Evolutionary conservation across 2,797 vertebrate species (phyloP).

Genomic region (Alcedo quadribrachys): DNA sequence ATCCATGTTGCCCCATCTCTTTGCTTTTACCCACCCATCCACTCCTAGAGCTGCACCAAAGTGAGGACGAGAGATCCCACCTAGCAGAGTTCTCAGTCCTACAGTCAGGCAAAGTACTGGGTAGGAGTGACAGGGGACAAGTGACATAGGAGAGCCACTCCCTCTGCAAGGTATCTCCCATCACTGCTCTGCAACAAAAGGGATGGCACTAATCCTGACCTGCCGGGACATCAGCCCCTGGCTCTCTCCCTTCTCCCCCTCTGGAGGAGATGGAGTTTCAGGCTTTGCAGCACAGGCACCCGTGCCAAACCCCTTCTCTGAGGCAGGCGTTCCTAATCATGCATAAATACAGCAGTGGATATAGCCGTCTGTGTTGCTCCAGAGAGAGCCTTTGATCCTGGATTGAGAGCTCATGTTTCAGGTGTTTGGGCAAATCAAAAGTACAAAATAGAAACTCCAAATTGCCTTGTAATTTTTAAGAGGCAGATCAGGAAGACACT

Average conservation of each 20-base stretch:
- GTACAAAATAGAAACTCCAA: conserved; percentile 69
- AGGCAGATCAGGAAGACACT: conserved; percentile 74
- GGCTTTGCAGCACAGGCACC: not conserved
- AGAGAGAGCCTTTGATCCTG: conserved; percentile 64
- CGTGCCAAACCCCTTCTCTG: conserved; percentile 35
- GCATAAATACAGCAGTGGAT: conserved; percentile 33
- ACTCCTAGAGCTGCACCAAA: not conserved
- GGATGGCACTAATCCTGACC: not conserved
- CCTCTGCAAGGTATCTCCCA: fast-evolving
- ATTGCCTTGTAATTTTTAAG: conserved; percentile 77
- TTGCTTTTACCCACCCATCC: not conserved
- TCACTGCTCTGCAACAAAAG: fast-evolving
- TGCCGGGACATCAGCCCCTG: fast-evolving
- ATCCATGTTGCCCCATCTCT: not conserved
- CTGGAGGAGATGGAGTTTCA: conserved; percentile 11
- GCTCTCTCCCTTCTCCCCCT: not conserved
- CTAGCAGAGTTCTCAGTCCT: not conserved
- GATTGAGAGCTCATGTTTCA: conserved; percentile 73
- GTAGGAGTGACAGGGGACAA: not conserved
- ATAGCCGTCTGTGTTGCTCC: conserved; percentile 54
- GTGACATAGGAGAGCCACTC: not conserved
- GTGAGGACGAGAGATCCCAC: not conserved
- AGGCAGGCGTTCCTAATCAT: conserved; percentile 42
- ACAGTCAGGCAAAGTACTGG: not conserved
- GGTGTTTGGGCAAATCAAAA: conserved; percentile 76